phyloP scores from a whole-genome alignment of 1,140 invertebrate species.

The Drosophila santomea region DNA sequence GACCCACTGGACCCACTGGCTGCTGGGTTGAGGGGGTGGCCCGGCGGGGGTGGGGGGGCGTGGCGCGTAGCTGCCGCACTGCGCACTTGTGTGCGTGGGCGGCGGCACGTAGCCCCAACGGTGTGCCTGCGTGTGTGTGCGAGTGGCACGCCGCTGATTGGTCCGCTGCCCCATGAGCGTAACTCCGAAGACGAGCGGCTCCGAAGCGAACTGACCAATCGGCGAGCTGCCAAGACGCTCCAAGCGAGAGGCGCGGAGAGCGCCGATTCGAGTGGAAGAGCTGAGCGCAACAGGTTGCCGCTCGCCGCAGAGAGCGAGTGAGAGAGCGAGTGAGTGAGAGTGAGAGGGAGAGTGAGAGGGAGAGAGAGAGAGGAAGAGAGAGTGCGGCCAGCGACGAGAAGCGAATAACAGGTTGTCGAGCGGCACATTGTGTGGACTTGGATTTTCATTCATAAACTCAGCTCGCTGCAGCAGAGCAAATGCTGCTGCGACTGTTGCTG shows the following conservation, averaged over 20 bases:
- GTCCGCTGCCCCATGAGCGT: slow-evolving; percentile 3
- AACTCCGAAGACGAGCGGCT: slow-evolving; percentile 18
- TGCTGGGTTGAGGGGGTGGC: too few species aligned
- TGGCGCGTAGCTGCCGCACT: too few species aligned
- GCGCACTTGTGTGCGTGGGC: neutral
- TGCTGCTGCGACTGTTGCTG: slow-evolving; percentile 6
- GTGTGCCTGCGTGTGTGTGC: slow-evolving; percentile 1
- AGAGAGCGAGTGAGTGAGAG: neutral
- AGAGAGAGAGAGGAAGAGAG: neutral
- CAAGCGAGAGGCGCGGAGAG: slow-evolving; percentile 7
- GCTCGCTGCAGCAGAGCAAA: slow-evolving; percentile 8
- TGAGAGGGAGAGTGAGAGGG: neutral
- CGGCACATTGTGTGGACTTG: slow-evolving; percentile 2
- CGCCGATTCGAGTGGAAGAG: slow-evolving; percentile 24
- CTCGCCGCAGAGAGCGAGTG: neutral
- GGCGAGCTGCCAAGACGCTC: neutral
- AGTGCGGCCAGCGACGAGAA: neutral
- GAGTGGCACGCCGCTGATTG: neutral
- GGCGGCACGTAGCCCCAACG: neutral
- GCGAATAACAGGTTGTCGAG: slow-evolving; percentile 28
- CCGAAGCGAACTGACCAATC: slow-evolving; percentile 22
- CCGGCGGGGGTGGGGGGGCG: too few species aligned
- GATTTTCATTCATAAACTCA: slow-evolving; percentile 50
- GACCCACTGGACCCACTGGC: too few species aligned
- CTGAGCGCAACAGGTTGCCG: slow-evolving; percentile 34